Evolutionary conservation across 2,113 vertebrate genomes (phyloP).

Genomic region (Tragelaphus scriptus): DNA sequence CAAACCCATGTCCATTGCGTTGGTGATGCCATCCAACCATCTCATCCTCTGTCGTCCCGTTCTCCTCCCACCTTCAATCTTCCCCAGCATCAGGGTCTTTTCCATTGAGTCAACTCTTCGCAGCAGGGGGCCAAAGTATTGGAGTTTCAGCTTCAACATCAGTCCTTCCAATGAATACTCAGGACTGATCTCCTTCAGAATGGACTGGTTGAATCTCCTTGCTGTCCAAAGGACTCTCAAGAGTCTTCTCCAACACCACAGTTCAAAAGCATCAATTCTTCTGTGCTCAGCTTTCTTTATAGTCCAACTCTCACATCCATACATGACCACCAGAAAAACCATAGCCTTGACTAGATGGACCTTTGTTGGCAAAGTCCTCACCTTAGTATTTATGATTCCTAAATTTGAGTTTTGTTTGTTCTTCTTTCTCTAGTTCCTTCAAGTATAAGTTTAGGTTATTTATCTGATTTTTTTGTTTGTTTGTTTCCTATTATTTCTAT

Average conservation of each 20-base stretch:
- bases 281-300: fast-evolving
- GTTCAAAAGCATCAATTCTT: too few relatives aligned
- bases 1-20: not conserved
- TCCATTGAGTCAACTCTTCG: not conserved
- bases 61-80: not conserved
- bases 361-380: not conserved
- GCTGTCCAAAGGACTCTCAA: too few relatives aligned
- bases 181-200: too few relatives aligned
- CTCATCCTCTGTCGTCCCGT: not conserved
- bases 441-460: not conserved
- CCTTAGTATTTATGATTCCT: not conserved
- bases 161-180: too few relatives aligned
- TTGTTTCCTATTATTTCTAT: not conserved
- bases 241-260: too few relatives aligned
- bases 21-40: not conserved
- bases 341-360: fast-evolving
- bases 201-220: fast-evolving
- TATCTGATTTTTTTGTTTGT: not conserved
- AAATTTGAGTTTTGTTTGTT: not conserved
- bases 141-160: too few relatives aligned
- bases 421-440: not conserved
- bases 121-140: too few relatives aligned
- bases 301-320: too few relatives aligned
- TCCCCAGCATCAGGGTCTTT: not conserved
- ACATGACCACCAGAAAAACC: too few relatives aligned